These are phyloP conservation scores for Cataglyphis cursor DNA, from an alignment of 2,888 invertebrate species.

Conservation along the genomic window DNA sequence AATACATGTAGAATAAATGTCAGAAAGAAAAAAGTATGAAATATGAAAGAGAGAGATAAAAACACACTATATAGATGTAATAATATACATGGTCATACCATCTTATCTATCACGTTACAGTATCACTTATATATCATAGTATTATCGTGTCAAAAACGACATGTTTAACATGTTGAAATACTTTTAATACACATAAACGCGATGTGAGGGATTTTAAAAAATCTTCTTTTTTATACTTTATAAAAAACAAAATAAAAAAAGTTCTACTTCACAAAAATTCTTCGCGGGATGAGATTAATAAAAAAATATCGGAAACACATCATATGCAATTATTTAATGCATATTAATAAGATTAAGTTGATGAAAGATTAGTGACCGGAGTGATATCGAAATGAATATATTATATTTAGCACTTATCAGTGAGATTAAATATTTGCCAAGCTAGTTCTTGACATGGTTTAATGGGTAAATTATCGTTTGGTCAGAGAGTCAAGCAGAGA, in stretches of 20 bases:
- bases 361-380: not conserved
- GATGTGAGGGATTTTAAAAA: not conserved
- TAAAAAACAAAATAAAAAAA: not conserved
- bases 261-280: not conserved
- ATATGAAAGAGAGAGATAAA: too few species aligned
- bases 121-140: not conserved
- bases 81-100: not conserved
- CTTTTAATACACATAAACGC: not conserved
- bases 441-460: constrained; percentile 36
- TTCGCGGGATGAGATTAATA: not conserved
- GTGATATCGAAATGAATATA: not conserved
- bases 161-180: not conserved
- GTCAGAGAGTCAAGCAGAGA: constrained; percentile 10
- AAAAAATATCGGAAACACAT: not conserved
- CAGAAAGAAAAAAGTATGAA: not conserved
- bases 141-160: not conserved
- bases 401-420: constrained; percentile 4
- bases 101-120: not conserved
- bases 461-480: constrained; percentile 36
- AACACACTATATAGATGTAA: not conserved
- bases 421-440: constrained; percentile 31
- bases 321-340: not conserved
- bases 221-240: not conserved
- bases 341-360: not conserved
- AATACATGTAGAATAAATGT: not conserved